Base-by-base conservation (phyloP, 2,113 vertebrate species). In the Blennius ocellaris region DNA sequence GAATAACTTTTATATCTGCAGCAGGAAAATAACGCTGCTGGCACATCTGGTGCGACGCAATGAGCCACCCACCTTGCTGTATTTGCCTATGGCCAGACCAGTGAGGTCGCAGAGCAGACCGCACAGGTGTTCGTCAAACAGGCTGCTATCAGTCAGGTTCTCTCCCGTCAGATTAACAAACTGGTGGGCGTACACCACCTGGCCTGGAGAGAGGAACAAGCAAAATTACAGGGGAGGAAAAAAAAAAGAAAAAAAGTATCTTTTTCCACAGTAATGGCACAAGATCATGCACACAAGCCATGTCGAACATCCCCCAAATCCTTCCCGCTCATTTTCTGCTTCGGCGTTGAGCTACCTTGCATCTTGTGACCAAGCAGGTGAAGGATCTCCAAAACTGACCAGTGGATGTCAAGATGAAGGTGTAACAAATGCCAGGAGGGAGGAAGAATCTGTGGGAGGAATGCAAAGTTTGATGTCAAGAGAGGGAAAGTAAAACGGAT, bases 391-490 rank as follows among this genome's bases (percentile, higher is more conserved):
- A 99, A 66, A 39, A 98, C 82, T 52, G 96, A 92, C 98, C 98
- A 99, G 63, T 96, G 94, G 65, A 96, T 92, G 88, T 99, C 98
- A 78, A 99, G 92, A 87, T 97, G 90, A 81, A 99, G 96, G 84
- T 99, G 98, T 11, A 98, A 60, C 71, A 98, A 92, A 92, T 99
- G 98, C 97, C 98, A 99, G 0, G 96, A 95, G 7, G 98, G 96
- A 73, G 97, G 95, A 79, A 96, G 95, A 58, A 97, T 87, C 97
- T 99, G 86, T 41, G 57, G 81, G 70, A 85, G 70, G 50, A 68
- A 56, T 12, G 76, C 5, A 45, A 36, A 38, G 49, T 38, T 69
- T 9, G 56, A 39, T n/a, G 38, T 30, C 16, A 55, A 45, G 0
- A 55, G 16, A 16, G 43, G 49, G 17, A 63, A 47, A 60, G 58